Evolutionary conservation across 2,888 invertebrate species (phyloP).

Genomic region (Smittia sp.): DNA sequence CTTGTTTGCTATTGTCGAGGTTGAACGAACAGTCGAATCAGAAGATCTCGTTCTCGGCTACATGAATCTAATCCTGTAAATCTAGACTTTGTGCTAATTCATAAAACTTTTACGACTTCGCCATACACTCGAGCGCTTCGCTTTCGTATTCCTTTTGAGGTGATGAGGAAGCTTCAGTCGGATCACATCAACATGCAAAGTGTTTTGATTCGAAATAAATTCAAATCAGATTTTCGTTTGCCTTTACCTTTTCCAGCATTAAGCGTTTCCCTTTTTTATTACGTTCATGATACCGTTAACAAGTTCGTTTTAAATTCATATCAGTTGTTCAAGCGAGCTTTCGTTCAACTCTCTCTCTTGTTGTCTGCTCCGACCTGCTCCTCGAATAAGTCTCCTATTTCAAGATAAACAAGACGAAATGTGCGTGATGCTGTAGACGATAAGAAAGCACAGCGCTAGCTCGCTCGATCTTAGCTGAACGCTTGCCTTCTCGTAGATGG

Average conservation of each 20-base stretch:
- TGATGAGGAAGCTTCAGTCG: background rate
- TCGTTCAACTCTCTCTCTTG: background rate
- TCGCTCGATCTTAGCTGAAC: too few species aligned
- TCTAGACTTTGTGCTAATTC: too few species aligned
- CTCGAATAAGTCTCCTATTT: background rate
- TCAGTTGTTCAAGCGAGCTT: conserved; percentile 25
- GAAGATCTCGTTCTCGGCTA: too few species aligned
- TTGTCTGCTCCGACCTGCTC: background rate
- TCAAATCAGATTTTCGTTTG: conserved; percentile 8
- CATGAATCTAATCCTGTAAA: too few species aligned
- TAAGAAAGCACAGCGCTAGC: background rate
- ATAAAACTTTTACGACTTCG: too few species aligned
- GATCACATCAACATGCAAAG: conserved; percentile 4
- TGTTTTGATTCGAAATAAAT: conserved; percentile 4
- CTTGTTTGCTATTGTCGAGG: too few species aligned
- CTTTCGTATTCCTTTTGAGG: background rate
- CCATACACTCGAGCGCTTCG: too few species aligned
- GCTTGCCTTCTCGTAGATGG: background rate
- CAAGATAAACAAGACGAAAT: background rate
- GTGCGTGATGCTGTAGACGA: background rate
- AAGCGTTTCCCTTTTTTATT: background rate
- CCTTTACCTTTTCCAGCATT: background rate
- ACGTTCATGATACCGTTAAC: conserved; percentile 36
- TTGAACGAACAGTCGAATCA: too few species aligned
- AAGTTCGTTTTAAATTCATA: conserved; percentile 30